These are phyloP conservation scores for Melanchra persicariae DNA, from an alignment of 2,888 invertebrate species.

Conservation along the genomic window DNA sequence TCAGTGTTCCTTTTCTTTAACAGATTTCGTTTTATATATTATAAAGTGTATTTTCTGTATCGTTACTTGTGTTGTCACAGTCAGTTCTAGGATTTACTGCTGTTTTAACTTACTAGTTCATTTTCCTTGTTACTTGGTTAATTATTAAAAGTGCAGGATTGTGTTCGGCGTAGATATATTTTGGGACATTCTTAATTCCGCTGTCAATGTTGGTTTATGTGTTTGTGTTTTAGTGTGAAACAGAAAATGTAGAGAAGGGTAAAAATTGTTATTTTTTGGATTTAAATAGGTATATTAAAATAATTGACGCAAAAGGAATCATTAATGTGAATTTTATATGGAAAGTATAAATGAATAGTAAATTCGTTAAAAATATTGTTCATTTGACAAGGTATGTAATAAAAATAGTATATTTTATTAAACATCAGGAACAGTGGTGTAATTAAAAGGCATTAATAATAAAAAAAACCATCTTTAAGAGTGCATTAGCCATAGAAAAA, in stretches of 20 bases:
- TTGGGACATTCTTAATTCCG: slow-evolving; percentile 4
- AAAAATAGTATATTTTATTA: background rate
- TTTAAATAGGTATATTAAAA: no score
- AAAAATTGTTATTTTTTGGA: background rate
- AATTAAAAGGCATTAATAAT: background rate
- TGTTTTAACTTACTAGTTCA: slow-evolving; percentile 51
- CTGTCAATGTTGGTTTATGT: background rate
- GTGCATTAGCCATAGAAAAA: background rate
- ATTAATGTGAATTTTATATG: background rate
- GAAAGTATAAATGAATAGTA: background rate
- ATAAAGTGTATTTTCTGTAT: slow-evolving; percentile 31
- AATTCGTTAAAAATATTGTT: background rate
- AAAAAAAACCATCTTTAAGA: background rate
- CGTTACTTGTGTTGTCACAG: background rate
- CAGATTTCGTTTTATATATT: background rate
- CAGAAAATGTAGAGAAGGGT: background rate
- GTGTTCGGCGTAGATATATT: slow-evolving; percentile 16
- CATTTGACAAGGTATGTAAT: background rate
- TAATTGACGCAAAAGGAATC: background rate
- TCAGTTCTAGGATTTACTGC: slow-evolving; percentile 44
- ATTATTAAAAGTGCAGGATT: slow-evolving; percentile 48
- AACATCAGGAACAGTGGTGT: background rate
- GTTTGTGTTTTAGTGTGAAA: background rate
- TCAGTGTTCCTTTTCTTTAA: no score
- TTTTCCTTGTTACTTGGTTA: slow-evolving; percentile 52